Percentiles rank a stretch among this genome's conserved stretches.
Evolutionary conservation across 2,888 invertebrate genomes (phyloP).

Genomic region (Drosophila mettleri): DNA sequence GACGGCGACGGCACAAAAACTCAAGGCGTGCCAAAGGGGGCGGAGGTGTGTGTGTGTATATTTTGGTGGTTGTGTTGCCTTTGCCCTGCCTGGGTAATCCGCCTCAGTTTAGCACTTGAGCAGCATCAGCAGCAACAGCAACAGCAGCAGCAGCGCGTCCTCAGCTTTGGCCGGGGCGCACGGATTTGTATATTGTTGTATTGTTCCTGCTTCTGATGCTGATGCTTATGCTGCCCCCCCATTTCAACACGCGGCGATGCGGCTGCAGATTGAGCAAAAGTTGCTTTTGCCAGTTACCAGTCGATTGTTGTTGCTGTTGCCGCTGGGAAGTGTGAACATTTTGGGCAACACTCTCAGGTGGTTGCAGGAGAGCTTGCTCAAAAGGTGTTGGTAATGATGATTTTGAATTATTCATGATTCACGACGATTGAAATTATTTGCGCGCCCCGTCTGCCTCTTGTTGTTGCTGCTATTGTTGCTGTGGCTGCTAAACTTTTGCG

Average conservation of each 20-base stretch:
- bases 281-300: constrained; percentile 54
- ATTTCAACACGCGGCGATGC: constrained; percentile 68
- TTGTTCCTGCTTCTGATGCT: constrained; percentile 41
- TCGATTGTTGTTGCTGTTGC: constrained; percentile 38
- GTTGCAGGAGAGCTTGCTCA: constrained; percentile 62
- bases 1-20: constrained; percentile 34
- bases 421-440: constrained; percentile 81
- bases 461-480: constrained; percentile 37
- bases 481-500: constrained; percentile 71
- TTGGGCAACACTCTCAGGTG: constrained; percentile 78
- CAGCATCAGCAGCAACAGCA: constrained; percentile 53
- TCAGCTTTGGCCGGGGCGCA: constrained; percentile 35
- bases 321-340: constrained; percentile 79
- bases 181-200: constrained; percentile 56
- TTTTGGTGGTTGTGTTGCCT: constrained; percentile 53
- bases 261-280: constrained; percentile 76
- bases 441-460: constrained; percentile 61
- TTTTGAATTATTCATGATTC: constrained; percentile 80
- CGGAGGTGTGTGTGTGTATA: constrained; percentile 65
- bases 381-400: constrained; percentile 80
- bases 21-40: constrained; percentile 73
- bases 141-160: constrained; percentile 62
- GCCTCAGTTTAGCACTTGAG: constrained; percentile 81
- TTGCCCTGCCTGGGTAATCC: constrained; percentile 73
- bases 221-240: constrained; percentile 45